A percentile compares a stretch with the other conserved stretches of the same genome.
phyloP scores from a whole-genome alignment of 2,888 invertebrate genomes.

The Choreutis nemorana region DNA sequence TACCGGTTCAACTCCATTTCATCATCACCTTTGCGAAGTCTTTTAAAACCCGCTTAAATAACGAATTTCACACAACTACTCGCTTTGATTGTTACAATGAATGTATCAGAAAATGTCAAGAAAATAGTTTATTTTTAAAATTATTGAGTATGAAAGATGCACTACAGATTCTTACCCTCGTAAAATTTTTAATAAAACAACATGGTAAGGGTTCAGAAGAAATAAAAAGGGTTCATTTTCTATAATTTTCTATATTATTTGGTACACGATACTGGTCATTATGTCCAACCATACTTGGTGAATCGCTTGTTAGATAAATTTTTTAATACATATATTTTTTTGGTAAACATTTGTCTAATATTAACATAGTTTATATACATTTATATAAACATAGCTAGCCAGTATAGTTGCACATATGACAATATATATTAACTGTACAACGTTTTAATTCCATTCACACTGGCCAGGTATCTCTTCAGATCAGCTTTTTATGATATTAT shows the following conservation, averaged over 20 bases:
- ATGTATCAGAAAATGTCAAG: background rate
- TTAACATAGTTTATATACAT: background rate
- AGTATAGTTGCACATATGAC: constrained; percentile 45
- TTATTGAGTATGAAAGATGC: background rate
- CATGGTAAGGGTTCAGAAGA: background rate
- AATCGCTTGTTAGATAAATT: constrained; percentile 13
- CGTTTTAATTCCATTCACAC: constrained; percentile 10
- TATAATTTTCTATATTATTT: constrained; percentile 55
- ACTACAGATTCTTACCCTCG: too few relatives aligned
- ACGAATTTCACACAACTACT: too few relatives aligned
- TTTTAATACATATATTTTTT: constrained; percentile 11
- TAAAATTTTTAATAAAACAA: too few relatives aligned
- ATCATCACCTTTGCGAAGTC: too few relatives aligned
- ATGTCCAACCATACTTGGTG: constrained; percentile 45
- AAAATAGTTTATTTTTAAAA: background rate
- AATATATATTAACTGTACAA: constrained; percentile 26
- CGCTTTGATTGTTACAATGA: too few relatives aligned
- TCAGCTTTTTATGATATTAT: constrained; percentile 1
- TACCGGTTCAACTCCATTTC: too few relatives aligned
- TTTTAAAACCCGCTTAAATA: too few relatives aligned
- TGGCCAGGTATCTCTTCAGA: constrained; percentile 1
- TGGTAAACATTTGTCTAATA: too few relatives aligned
- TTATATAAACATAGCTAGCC: constrained; percentile 17
- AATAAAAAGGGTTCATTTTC: constrained; percentile 27
- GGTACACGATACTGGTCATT: constrained; percentile 41